These are phyloP conservation scores for Montipora capricornis DNA, from an alignment of 64 coral and sea anemone species.

Conservation along the genomic window DNA sequence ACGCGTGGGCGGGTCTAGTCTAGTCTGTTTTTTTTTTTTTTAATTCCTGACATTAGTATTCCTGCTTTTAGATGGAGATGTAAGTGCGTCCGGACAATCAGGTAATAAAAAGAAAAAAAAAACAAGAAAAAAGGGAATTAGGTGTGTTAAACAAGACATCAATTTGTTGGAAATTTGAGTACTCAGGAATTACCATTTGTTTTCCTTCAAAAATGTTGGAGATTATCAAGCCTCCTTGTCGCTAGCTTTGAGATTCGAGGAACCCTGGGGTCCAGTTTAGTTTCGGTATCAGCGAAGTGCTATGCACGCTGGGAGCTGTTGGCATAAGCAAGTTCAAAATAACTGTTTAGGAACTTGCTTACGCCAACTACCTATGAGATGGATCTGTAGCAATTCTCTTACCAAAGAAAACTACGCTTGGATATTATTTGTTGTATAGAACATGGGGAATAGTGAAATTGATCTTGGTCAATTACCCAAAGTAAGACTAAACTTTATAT, in stretches of 20 bases:
- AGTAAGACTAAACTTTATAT: not conserved
- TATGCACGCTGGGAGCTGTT: not conserved
- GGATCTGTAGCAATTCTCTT: not conserved
- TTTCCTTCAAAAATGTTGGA: not conserved
- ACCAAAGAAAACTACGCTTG: not conserved
- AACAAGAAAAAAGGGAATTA: too few relatives aligned
- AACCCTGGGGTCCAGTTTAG: constrained; percentile 1
- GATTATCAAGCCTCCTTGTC: not conserved
- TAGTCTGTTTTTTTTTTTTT: too few relatives aligned
- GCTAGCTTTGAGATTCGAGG: not conserved
- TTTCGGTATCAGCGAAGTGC: not conserved
- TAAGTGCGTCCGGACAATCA: too few relatives aligned
- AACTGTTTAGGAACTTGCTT: not conserved
- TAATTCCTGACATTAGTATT: too few relatives aligned
- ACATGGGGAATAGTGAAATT: not conserved
- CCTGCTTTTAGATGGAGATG: too few relatives aligned
- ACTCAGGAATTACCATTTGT: too few relatives aligned
- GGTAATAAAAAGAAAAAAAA: too few relatives aligned
- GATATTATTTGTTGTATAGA: constrained; percentile 9
- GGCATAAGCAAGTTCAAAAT: not conserved
- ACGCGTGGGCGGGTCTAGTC: too few relatives aligned
- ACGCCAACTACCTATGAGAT: not conserved
- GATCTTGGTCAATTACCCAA: constrained; percentile 1
- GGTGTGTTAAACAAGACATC: too few relatives aligned
- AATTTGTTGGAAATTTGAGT: too few relatives aligned